Conservation (phyloP, 2,888 invertebrate species). For the Sinhomidia bicolor region DNA sequence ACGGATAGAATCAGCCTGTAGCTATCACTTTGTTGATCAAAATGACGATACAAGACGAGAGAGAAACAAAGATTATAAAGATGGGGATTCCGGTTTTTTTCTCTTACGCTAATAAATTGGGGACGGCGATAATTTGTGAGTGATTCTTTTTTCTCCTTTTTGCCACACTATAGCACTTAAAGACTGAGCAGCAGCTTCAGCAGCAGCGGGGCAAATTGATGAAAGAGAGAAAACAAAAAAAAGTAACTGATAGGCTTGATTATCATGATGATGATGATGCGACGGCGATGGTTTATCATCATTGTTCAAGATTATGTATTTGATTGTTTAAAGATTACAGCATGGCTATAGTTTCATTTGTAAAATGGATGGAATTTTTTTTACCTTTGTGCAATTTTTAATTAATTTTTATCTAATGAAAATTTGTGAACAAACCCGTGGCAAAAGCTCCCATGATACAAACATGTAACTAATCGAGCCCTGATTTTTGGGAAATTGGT, state of each 20-base stretch:
- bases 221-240: background rate
- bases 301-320: too few species aligned
- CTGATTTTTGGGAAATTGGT: too few species aligned
- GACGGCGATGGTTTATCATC: too few species aligned
- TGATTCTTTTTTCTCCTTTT: constrained; percentile 16
- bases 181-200: constrained; percentile 2
- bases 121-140: constrained; percentile 67
- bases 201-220: background rate
- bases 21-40: constrained; percentile 31
- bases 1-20: constrained; percentile 55
- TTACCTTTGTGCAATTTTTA: background rate
- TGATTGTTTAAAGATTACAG: too few species aligned
- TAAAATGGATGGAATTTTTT: constrained; percentile 11
- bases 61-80: background rate
- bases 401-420: background rate
- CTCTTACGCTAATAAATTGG: constrained; percentile 61
- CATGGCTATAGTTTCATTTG: too few species aligned
- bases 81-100: constrained; percentile 61
- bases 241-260: constrained; percentile 40
- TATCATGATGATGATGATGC: too few species aligned
- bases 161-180: background rate
- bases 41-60: constrained; percentile 6
- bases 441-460: too few species aligned
- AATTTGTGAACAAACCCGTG: too few species aligned
- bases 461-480: too few species aligned